Percentiles rank a stretch among this genome's conserved stretches.
Evolutionary conservation across 1,140 invertebrate genomes (phyloP).

Genomic region (Parapsyche elsis): DNA sequence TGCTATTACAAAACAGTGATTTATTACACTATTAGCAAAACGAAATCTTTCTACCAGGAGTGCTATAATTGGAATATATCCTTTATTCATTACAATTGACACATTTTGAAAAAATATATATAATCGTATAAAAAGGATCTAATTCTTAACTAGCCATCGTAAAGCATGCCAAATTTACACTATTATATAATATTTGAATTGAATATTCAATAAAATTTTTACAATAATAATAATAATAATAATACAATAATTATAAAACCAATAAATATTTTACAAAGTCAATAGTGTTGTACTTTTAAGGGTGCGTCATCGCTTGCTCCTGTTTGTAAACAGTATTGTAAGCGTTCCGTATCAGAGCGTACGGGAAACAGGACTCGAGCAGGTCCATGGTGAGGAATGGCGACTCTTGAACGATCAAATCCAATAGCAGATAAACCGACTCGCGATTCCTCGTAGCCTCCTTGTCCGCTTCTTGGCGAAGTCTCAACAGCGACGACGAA

Average conservation of each 20-base stretch:
- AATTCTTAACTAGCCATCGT: no score
- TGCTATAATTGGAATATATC: no score
- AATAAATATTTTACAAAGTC: conserved; percentile 3
- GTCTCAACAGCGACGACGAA: conserved; percentile 91
- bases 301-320: conserved; percentile 75
- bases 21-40: no score
- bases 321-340: conserved; percentile 96
- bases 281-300: conserved; percentile 48
- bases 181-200: no score
- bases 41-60: no score
- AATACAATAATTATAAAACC: background rate
- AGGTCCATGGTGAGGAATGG: conserved; percentile 98
- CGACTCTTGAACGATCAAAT: conserved; percentile 97
- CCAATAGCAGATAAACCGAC: conserved; percentile 94
- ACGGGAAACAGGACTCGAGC: conserved; percentile 97
- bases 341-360: conserved; percentile 95
- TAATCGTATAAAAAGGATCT: no score
- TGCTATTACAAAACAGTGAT: no score
- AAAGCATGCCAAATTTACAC: no score
- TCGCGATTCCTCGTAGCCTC: conserved; percentile 94
- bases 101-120: no score
- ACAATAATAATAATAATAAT: no score
- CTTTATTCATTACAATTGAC: no score
- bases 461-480: conserved; percentile 96
- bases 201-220: no score